phyloP scores from a whole-genome alignment of 2,113 vertebrate genomes.

The Aegotheles bennettii region DNA sequence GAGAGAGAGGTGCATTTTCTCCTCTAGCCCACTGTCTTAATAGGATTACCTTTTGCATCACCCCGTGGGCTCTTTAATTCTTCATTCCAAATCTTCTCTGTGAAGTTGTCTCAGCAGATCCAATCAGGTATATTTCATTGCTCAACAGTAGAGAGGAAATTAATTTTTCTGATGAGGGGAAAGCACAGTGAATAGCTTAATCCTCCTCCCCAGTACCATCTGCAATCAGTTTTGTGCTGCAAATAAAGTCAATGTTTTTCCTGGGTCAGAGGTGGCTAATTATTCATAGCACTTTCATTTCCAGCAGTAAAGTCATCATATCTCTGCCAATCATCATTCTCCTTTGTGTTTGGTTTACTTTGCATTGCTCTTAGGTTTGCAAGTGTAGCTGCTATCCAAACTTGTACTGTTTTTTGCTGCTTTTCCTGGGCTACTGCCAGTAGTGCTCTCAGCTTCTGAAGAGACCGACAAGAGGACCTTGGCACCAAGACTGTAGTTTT shows the following conservation, averaged over 20 bases:
- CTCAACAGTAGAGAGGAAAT: conserved; percentile 35
- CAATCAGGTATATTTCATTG: conserved; percentile 21
- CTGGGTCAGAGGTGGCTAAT: conserved; percentile 49
- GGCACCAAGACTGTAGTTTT: neutral
- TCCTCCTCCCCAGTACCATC: neutral
- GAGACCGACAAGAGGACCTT: neutral
- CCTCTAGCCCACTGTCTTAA: neutral
- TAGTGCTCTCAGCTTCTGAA: neutral
- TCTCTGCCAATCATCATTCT: conserved; percentile 1
- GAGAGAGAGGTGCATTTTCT: neutral
- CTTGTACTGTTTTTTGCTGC: neutral
- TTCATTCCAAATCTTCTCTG: neutral
- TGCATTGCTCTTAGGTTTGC: neutral
- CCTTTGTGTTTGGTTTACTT: neutral
- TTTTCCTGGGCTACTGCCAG: neutral
- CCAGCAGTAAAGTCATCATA: neutral
- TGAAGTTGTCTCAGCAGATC: neutral
- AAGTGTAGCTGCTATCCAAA: neutral
- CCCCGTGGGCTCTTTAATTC: neutral
- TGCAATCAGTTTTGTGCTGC: conserved; percentile 25
- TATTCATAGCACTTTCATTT: conserved; percentile 44
- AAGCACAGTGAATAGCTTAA: conserved; percentile 7
- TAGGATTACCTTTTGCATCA: neutral
- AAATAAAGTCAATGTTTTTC: conserved; percentile 3
- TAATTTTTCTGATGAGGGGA: conserved; percentile 10